A percentile compares a stretch with the other conserved stretches of the same genome.
Evolutionary conservation across 2,888 invertebrate genomes (phyloP).

Genomic region (Pseudococcus viburni): DNA sequence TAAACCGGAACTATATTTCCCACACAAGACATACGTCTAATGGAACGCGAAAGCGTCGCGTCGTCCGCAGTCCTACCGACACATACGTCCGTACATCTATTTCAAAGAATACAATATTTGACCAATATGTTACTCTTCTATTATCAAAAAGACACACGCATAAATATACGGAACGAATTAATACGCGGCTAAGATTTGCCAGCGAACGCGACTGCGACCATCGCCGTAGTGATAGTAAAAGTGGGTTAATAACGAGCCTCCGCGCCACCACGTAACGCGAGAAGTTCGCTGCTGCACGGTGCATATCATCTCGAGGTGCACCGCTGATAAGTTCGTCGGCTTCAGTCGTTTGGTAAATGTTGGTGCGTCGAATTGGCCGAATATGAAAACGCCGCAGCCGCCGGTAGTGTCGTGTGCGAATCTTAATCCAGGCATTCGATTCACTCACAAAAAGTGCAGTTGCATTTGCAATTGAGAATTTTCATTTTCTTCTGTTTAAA

Average conservation of each 20-base stretch:
- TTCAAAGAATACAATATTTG: neutral
- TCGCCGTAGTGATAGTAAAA: neutral
- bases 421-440: neutral
- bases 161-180: conserved; percentile 48
- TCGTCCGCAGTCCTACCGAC: neutral
- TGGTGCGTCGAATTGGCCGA: neutral
- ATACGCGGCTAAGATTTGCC: conserved; percentile 14
- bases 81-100: neutral
- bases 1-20: conserved; percentile 27
- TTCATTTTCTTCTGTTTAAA: neutral
- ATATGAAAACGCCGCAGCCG: conserved; percentile 10
- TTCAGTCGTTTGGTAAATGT: conserved; percentile 4
- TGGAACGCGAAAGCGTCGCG: conserved; percentile 31
- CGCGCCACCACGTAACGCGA: neutral
- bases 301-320: conserved; percentile 22
- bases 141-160: conserved; percentile 37
- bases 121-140: conserved; percentile 6
- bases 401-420: conserved; percentile 1
- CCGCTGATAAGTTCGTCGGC: conserved; percentile 1
- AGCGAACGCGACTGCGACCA: neutral
- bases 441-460: neutral
- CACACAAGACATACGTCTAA: conserved; percentile 9
- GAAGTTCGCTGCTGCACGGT: neutral
- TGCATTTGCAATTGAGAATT: neutral
- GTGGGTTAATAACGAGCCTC: conserved; percentile 38